Conservation (phyloP, 2,888 invertebrate genomes). For the Drosophila anomalata region DNA sequence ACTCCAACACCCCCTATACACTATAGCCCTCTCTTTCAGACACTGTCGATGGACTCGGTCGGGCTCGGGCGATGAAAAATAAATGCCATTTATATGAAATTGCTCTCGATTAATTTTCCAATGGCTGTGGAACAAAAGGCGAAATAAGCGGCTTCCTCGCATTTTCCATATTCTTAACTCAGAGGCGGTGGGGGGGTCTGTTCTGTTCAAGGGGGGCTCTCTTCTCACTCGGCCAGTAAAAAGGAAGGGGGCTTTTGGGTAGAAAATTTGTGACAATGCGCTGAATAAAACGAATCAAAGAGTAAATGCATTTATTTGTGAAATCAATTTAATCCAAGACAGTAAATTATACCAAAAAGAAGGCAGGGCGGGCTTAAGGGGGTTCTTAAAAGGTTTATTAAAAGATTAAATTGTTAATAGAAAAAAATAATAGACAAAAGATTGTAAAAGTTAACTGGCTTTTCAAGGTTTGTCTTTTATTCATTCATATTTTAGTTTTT, state of each 20-base stretch:
- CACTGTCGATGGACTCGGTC: slow-evolving; percentile 2
- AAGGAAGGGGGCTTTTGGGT: neutral
- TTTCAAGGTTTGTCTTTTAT: too few relatives aligned
- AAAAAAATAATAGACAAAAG: too few relatives aligned
- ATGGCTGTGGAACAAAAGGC: slow-evolving; percentile 41
- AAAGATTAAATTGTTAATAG: too few relatives aligned
- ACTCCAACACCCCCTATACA: too few relatives aligned
- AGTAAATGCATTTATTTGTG: slow-evolving; percentile 48
- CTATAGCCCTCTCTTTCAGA: too few relatives aligned
- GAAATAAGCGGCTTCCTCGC: slow-evolving; percentile 17
- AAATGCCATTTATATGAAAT: slow-evolving; percentile 63
- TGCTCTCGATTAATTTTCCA: slow-evolving; percentile 63
- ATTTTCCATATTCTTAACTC: neutral
- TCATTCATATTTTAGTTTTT: too few relatives aligned
- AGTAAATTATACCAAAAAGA: slow-evolving; percentile 10
- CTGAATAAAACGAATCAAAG: slow-evolving; percentile 49
- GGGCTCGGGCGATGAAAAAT: slow-evolving; percentile 35
- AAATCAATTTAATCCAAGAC: slow-evolving; percentile 7
- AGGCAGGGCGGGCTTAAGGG: neutral
- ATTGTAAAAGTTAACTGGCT: too few relatives aligned
- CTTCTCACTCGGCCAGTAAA: neutral
- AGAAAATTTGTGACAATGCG: slow-evolving; percentile 25
- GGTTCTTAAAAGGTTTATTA: neutral
- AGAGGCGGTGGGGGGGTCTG: neutral
- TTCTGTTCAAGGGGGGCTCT: neutral